Evolutionary conservation across 2,113 vertebrate genomes (phyloP).

Genomic region (Siniperca knerii): DNA sequence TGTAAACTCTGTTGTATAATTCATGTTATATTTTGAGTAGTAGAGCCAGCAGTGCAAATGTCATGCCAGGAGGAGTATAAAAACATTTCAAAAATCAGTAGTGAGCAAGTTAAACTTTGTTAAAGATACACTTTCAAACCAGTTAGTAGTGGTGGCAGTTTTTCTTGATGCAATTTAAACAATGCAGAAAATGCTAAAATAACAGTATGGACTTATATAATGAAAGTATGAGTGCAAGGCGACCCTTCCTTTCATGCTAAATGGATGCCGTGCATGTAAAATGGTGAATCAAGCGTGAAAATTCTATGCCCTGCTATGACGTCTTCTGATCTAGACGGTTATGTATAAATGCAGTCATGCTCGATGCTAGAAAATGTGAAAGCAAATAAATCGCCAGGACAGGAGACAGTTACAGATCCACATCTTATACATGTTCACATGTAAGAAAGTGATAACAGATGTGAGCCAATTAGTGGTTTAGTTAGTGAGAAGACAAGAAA

Average conservation of each 20-base stretch:
- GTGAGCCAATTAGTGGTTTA: conserved; percentile 37
- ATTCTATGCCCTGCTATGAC: background rate
- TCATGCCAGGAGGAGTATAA: background rate
- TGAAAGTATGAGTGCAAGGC: background rate
- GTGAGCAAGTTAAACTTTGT: background rate
- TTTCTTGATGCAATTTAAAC: conserved; percentile 11
- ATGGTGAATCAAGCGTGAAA: background rate
- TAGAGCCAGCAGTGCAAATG: conserved; percentile 27
- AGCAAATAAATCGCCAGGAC: background rate
- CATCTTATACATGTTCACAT: conserved; percentile 9
- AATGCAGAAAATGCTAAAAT: background rate
- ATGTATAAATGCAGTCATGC: conserved; percentile 31
- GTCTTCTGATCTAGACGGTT: background rate
- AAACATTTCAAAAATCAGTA: background rate
- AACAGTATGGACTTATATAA: background rate
- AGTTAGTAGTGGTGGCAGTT: conserved; percentile 27
- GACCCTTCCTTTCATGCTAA: background rate
- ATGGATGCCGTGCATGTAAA: background rate
- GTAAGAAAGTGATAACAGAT: conserved; percentile 1
- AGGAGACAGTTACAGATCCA: conserved; percentile 5
- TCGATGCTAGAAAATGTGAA: background rate
- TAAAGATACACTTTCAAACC: background rate
- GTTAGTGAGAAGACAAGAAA: conserved; percentile 31
- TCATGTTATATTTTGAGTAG: background rate
- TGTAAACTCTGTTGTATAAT: background rate